phyloP scores from a whole-genome alignment of 2,113 vertebrate genomes.

The Meles meles region DNA sequence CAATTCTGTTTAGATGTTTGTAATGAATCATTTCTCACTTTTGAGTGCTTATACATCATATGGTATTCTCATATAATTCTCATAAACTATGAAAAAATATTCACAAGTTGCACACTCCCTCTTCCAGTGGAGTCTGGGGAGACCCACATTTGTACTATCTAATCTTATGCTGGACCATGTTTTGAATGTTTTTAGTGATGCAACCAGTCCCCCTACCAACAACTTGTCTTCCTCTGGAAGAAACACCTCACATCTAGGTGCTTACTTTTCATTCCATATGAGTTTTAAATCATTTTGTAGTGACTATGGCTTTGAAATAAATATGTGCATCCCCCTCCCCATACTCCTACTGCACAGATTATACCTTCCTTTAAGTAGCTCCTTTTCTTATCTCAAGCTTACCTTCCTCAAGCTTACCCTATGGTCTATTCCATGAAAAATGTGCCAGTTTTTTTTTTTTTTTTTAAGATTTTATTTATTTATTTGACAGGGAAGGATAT shows the following conservation, averaged over 20 bases:
- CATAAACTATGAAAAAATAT: not conserved
- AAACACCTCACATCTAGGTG: not conserved
- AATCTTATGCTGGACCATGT: not conserved
- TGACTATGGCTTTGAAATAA: not conserved
- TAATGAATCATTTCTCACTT: not conserved
- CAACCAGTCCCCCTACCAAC: accelerated
- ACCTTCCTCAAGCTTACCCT: not conserved
- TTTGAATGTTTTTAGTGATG: not conserved
- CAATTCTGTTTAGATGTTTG: not conserved
- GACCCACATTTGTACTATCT: not conserved
- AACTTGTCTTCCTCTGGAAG: not conserved
- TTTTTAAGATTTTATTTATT: too few species aligned
- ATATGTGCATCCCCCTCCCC: not conserved
- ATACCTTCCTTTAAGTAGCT: not conserved
- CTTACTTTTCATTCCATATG: not conserved
- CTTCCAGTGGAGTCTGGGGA: not conserved
- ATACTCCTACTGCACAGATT: not conserved
- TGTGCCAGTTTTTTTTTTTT: not conserved
- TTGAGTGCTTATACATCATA: not conserved
- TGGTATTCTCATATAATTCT: not conserved
- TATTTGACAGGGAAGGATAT: too few species aligned
- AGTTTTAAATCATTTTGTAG: not conserved
- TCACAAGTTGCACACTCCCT: not conserved
- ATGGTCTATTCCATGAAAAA: not conserved
- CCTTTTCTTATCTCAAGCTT: not conserved